A percentile compares a stretch with the other conserved stretches of the same genome.
These are phyloP conservation scores for Macrotus californicus DNA, from an alignment of 2,113 vertebrate genomes.

Conservation along the genomic window DNA sequence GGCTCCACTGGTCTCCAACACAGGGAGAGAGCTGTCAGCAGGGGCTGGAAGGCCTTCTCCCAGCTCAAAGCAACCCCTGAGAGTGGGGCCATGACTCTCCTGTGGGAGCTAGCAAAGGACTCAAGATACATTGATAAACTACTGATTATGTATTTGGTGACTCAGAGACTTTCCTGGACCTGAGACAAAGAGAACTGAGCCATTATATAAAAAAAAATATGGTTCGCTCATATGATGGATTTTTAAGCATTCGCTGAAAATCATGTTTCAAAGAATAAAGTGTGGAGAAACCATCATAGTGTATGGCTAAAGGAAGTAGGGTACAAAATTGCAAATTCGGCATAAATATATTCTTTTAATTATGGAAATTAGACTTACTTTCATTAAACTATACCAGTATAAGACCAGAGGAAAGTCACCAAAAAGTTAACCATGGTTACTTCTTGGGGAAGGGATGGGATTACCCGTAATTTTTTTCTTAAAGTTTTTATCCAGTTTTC, in stretches of 20 bases:
- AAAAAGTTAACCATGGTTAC: not conserved
- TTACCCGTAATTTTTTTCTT: not conserved
- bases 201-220: not conserved
- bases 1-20: not conserved
- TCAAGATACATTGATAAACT: not conserved
- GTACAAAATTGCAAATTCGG: not conserved
- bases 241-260: not conserved
- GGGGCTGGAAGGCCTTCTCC: not conserved
- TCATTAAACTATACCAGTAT: not conserved
- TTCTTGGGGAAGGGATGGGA: not conserved
- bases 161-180: not conserved
- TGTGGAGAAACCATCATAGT: not conserved
- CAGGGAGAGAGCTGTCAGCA: not conserved
- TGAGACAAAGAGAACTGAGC: not conserved
- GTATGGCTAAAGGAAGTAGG: not conserved
- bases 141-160: not conserved
- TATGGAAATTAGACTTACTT: not conserved
- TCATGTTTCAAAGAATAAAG: constrained; percentile 11
- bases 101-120: not conserved
- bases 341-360: not conserved
- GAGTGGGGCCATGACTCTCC: not conserved
- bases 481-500: not conserved
- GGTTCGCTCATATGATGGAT: not conserved
- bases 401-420: not conserved
- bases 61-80: not conserved